Conservation (phyloP, 2,113 vertebrate genomes). For the Setophaga petechia region DNA sequence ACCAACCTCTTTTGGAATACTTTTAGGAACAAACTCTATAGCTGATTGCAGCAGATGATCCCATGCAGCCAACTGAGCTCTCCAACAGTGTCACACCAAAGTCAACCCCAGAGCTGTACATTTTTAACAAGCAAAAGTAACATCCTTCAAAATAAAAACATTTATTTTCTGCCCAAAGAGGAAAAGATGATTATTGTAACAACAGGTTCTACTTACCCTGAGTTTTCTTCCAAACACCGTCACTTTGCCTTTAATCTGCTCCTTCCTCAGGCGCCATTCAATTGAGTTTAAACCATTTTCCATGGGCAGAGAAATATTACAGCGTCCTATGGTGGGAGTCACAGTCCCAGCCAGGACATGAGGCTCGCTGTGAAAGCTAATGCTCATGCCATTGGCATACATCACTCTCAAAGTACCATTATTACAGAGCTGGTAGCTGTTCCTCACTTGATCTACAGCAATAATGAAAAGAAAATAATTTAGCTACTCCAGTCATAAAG, state of each 20-base stretch:
- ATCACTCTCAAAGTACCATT: constrained; percentile 96
- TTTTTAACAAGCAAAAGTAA: background rate
- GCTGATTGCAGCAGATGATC: background rate
- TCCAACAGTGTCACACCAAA: background rate
- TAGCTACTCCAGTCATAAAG: constrained; percentile 64
- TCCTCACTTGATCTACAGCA: constrained; percentile 95
- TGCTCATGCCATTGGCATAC: constrained; percentile 98
- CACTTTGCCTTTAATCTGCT: constrained; percentile 96
- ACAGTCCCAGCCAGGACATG: constrained; percentile 95
- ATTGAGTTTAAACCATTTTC: constrained; percentile 98
- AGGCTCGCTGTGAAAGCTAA: constrained; percentile 98
- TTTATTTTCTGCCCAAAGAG: background rate
- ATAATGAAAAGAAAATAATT: constrained; percentile 65
- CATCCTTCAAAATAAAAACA: background rate
- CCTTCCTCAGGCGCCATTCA: constrained; percentile 97
- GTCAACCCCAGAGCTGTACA: background rate
- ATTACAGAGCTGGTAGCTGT: constrained; percentile 98
- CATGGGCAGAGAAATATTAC: constrained; percentile 97
- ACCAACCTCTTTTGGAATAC: background rate
- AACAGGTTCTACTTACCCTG: constrained; percentile 80
- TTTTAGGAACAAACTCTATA: background rate
- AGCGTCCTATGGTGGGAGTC: constrained; percentile 94
- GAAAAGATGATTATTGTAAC: background rate
- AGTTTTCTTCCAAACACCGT: constrained; percentile 98
- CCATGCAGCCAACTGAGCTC: background rate